These are phyloP conservation scores for Sinocyclocheilus rhinocerous DNA, from an alignment of 2,113 vertebrate species.

Conservation along the genomic window DNA sequence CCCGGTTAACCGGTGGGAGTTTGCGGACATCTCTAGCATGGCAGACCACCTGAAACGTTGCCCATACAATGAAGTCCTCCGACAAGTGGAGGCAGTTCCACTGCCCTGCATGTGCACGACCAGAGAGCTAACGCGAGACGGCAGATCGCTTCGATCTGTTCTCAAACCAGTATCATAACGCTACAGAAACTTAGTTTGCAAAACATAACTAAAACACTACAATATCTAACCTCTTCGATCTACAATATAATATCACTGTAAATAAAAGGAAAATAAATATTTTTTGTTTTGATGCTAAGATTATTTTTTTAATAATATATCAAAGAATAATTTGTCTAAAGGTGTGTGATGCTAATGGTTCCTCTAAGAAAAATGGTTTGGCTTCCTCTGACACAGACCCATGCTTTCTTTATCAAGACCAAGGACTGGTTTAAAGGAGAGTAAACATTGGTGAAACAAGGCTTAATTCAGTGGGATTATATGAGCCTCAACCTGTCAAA, in stretches of 20 bases:
- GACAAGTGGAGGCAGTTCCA: constrained; percentile 88
- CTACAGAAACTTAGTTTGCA: constrained; percentile 69
- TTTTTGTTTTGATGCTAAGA: constrained; percentile 82
- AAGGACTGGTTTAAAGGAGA: not conserved
- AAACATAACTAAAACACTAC: constrained; percentile 69
- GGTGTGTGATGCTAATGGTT: constrained; percentile 19
- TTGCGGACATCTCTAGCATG: constrained; percentile 93
- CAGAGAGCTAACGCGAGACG: constrained; percentile 85
- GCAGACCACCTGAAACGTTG: constrained; percentile 95
- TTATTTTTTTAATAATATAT: constrained; percentile 74
- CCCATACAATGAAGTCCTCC: constrained; percentile 88
- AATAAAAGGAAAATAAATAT: constrained; percentile 65
- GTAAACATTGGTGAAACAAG: not conserved
- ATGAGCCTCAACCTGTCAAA: constrained; percentile 85
- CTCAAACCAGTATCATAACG: constrained; percentile 83
- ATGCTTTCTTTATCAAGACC: not conserved
- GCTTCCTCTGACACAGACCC: not conserved
- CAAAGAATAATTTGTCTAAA: not conserved
- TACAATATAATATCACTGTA: constrained; percentile 79
- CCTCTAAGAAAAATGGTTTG: not conserved
- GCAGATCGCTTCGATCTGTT: constrained; percentile 88
- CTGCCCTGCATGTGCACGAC: constrained; percentile 95
- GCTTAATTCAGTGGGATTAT: not conserved
- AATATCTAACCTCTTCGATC: constrained; percentile 72
- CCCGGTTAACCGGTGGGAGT: constrained; percentile 90